These are phyloP conservation scores for Trochalopteron elliotii DNA, from an alignment of 2,113 vertebrate species.

Conservation along the genomic window DNA sequence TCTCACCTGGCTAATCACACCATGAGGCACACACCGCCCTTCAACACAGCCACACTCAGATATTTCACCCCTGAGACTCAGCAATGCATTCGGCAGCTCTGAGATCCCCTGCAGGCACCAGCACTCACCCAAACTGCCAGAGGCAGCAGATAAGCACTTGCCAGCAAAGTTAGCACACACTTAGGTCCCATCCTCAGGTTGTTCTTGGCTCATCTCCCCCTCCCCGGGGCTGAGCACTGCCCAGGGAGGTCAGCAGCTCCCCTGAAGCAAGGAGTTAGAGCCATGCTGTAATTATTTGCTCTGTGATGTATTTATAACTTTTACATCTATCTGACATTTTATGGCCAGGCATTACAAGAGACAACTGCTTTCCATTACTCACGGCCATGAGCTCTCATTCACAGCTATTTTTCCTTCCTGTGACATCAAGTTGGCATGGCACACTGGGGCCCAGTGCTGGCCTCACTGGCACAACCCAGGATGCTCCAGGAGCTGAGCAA, in stretches of 20 bases:
- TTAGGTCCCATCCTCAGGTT: not conserved
- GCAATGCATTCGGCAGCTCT: not conserved
- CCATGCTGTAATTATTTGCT: not conserved
- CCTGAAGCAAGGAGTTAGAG: not conserved
- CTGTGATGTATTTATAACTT: conserved; percentile 40
- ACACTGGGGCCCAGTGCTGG: not conserved
- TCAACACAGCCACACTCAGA: not conserved
- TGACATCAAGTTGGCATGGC: not conserved
- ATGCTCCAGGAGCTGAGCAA: not conserved
- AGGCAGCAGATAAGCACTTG: not conserved
- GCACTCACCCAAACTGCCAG: not conserved
- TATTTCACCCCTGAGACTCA: not conserved
- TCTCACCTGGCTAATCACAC: not conserved
- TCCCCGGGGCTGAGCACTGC: not conserved
- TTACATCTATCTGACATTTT: conserved; percentile 38
- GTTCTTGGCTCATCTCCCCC: not conserved
- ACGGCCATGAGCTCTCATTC: not conserved
- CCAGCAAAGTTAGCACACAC: not conserved
- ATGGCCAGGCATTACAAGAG: not conserved
- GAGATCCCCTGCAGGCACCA: not conserved
- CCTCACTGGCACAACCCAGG: not conserved
- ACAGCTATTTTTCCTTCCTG: not conserved
- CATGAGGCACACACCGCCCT: fast-evolving
- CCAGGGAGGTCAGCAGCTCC: not conserved
- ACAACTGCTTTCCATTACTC: conserved; percentile 37